Percentiles rank a stretch among this genome's conserved stretches.
Conservation (phyloP, 2,888 invertebrate genomes). For the Xanthia icteritia region DNA sequence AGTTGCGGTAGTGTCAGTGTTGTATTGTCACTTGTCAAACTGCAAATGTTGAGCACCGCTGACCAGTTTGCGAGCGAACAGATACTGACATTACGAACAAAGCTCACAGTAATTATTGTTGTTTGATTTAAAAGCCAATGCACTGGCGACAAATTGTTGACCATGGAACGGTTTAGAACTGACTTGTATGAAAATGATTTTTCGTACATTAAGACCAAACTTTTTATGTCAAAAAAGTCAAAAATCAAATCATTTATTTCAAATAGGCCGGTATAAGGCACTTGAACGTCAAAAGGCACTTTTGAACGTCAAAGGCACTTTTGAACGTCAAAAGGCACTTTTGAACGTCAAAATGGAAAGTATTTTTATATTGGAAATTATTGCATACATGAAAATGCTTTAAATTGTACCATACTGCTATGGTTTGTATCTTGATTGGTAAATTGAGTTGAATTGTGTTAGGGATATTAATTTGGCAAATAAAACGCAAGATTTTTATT, state of each 20-base stretch:
- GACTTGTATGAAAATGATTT: background rate
- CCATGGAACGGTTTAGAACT: slow-evolving; percentile 27
- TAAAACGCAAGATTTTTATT: too few relatives aligned
- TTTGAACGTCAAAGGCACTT: too few relatives aligned
- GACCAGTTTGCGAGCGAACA: slow-evolving; percentile 55
- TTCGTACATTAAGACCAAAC: background rate
- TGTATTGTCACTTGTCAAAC: slow-evolving; percentile 13
- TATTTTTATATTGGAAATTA: background rate
- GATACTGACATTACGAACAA: slow-evolving; percentile 73
- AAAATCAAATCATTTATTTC: too few relatives aligned
- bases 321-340: too few relatives aligned
- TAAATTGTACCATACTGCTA: too few relatives aligned
- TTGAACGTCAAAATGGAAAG: too few relatives aligned
- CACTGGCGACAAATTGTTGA: slow-evolving; percentile 29
- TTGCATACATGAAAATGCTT: background rate
- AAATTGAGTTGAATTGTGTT: too few relatives aligned
- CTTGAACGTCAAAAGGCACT: too few relatives aligned
- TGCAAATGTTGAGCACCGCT: slow-evolving; percentile 63
- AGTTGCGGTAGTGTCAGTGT: background rate
- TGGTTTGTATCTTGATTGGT: too few relatives aligned
- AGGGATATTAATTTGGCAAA: too few relatives aligned
- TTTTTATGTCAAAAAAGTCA: too few relatives aligned
- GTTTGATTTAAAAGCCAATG: slow-evolving; percentile 75
- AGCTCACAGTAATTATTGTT: slow-evolving; percentile 79
- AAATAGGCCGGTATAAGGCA: too few relatives aligned